phyloP scores from a whole-genome alignment of 2,888 invertebrate species.

The Ormyrus thymus region DNA sequence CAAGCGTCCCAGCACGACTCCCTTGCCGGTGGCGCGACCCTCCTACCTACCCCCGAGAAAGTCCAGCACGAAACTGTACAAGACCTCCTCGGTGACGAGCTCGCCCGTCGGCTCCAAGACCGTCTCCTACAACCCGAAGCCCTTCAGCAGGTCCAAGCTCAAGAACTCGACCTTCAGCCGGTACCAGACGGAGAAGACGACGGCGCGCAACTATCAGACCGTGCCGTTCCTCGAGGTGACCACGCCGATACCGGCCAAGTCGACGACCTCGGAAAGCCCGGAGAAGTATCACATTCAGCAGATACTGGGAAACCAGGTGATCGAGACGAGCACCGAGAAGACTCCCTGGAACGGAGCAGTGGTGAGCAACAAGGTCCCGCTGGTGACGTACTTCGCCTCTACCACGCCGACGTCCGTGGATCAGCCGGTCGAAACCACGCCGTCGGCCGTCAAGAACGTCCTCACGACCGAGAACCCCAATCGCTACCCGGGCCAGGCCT shows the following conservation, averaged over 20 bases:
- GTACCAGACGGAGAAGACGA: conserved; percentile 54
- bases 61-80: conserved; percentile 62
- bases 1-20: conserved; percentile 55
- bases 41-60: conserved; percentile 65
- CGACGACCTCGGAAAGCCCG: conserved; percentile 58
- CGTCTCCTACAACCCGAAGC: conserved; percentile 35
- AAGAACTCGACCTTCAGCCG: conserved; percentile 47
- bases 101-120: conserved; percentile 62
- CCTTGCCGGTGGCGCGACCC: conserved; percentile 54
- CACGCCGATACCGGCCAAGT: conserved; percentile 60
- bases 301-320: conserved; percentile 61
- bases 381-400: conserved; percentile 79
- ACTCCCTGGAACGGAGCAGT: conserved; percentile 73
- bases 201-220: conserved; percentile 49
- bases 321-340: conserved; percentile 71
- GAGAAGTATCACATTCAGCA: conserved; percentile 60
- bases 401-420: conserved; percentile 72
- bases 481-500: conserved; percentile 72
- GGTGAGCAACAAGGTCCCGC: conserved; percentile 80
- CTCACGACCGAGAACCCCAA: conserved; percentile 60
- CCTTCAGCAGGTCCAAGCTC: conserved; percentile 46
- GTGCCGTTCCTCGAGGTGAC: conserved; percentile 61
- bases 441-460: conserved; percentile 62
- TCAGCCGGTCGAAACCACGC: conserved; percentile 66
- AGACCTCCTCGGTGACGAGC: conserved; percentile 57